Conservation (phyloP, 1,140 invertebrate genomes). For the Pristionchus pacificus region DNA sequence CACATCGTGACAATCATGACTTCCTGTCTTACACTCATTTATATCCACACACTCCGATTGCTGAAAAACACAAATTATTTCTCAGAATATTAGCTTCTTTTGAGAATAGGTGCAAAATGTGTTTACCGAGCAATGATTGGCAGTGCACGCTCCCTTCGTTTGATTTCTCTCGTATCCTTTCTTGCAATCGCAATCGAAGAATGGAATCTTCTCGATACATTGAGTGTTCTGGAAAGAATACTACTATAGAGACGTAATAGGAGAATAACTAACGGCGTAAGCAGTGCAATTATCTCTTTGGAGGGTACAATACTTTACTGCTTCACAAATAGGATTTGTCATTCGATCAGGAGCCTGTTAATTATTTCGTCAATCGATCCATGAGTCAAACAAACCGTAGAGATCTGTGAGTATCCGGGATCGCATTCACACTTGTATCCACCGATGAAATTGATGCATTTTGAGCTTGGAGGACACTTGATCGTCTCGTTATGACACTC, state of each 20-base stretch:
- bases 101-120: too few relatives aligned
- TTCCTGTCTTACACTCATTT: slow-evolving; percentile 6
- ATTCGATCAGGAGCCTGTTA: background rate
- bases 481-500: background rate
- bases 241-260: background rate
- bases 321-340: background rate
- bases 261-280: background rate
- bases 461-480: background rate
- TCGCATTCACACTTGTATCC: background rate
- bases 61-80: background rate
- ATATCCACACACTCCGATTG: slow-evolving; percentile 3
- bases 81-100: background rate
- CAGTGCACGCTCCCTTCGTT: background rate
- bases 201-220: background rate
- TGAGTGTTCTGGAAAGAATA: background rate
- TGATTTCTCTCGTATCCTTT: background rate
- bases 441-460: background rate
- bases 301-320: background rate
- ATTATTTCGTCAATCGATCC: too few relatives aligned
- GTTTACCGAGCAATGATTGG: background rate
- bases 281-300: background rate
- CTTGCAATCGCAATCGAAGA: background rate
- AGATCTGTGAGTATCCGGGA: background rate
- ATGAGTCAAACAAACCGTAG: too few relatives aligned
- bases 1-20: background rate